A percentile compares a stretch with the other conserved stretches of the same genome.
Conservation (phyloP, 2,888 invertebrate species). For the Heliconius ismenius region DNA sequence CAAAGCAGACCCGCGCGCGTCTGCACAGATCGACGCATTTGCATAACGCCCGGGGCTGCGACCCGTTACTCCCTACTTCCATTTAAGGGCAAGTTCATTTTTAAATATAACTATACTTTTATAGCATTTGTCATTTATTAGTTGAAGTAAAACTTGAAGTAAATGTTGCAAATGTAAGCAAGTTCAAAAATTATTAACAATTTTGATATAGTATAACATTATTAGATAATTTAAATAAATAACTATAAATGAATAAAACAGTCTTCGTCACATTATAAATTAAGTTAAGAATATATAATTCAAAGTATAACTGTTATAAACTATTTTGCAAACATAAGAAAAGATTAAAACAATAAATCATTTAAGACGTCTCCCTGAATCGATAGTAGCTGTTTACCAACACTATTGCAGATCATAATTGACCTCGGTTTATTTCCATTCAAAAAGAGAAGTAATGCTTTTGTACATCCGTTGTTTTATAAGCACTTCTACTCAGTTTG, state of each 20-base stretch:
- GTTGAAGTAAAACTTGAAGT: neutral
- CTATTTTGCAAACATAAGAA: neutral
- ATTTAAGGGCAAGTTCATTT: conserved; percentile 66
- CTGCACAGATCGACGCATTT: conserved; percentile 66
- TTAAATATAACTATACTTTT: conserved; percentile 48
- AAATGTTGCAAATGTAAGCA: neutral
- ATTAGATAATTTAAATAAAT: neutral
- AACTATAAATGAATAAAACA: neutral
- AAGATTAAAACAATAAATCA: neutral
- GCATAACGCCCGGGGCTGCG: conserved; percentile 72
- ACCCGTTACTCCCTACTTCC: conserved; percentile 72
- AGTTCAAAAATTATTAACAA: neutral
- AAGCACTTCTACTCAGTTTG: conserved; percentile 55
- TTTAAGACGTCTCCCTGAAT: neutral
- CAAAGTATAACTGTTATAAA: neutral
- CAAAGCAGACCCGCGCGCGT: conserved; percentile 52
- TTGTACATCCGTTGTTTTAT: conserved; percentile 55
- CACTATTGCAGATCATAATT: conserved; percentile 41
- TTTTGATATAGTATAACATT: neutral
- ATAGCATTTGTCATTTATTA: too few relatives aligned
- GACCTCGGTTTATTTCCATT: conserved; percentile 46
- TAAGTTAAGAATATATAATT: neutral
- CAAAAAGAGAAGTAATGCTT: conserved; percentile 59
- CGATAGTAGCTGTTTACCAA: conserved; percentile 24
- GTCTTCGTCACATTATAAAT: neutral